These are phyloP conservation scores for Cephalotes varians DNA, from an alignment of 2,888 invertebrate species.

Conservation along the genomic window DNA sequence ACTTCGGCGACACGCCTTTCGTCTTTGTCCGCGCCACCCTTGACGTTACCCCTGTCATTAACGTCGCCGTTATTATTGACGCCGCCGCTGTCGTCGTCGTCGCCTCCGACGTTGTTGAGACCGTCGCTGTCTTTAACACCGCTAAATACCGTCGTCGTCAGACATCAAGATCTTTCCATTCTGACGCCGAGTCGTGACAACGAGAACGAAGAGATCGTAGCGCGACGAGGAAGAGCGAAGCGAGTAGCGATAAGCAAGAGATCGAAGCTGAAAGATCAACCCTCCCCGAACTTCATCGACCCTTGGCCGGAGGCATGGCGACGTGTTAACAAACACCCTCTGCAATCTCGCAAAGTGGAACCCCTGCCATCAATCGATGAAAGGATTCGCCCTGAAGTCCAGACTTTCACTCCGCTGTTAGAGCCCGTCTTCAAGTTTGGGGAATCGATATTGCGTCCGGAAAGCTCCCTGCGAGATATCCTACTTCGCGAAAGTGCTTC, in stretches of 20 bases:
- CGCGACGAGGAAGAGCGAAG: slow-evolving; percentile 36
- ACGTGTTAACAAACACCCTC: slow-evolving; percentile 26
- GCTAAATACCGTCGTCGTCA: slow-evolving; percentile 18
- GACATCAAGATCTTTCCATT: background rate
- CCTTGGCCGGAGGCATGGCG: slow-evolving; percentile 51
- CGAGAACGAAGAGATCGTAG: slow-evolving; percentile 52
- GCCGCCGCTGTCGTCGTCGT: slow-evolving; percentile 34
- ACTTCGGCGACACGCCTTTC: slow-evolving; percentile 29
- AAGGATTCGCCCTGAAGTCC: background rate
- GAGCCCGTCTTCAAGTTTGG: slow-evolving; percentile 21
- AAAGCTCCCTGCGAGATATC: slow-evolving; percentile 20
- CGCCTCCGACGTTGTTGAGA: background rate
- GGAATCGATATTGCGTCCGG: slow-evolving; percentile 29
- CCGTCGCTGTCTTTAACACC: background rate
- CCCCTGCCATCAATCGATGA: slow-evolving; percentile 32
- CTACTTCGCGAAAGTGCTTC: slow-evolving; percentile 30
- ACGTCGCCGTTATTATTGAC: slow-evolving; percentile 57
- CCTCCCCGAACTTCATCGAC: slow-evolving; percentile 29
- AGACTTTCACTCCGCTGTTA: slow-evolving; percentile 13
- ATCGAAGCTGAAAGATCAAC: slow-evolving; percentile 51
- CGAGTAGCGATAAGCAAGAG: slow-evolving; percentile 38
- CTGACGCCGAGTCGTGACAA: slow-evolving; percentile 50
- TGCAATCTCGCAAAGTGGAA: slow-evolving; percentile 40
- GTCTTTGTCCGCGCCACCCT: slow-evolving; percentile 20
- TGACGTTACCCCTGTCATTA: slow-evolving; percentile 59